Evolutionary conservation across 2,113 vertebrate genomes (phyloP), one percentile per base, ranked within the genome.

Genomic region (Alosa alosa): DNA sequence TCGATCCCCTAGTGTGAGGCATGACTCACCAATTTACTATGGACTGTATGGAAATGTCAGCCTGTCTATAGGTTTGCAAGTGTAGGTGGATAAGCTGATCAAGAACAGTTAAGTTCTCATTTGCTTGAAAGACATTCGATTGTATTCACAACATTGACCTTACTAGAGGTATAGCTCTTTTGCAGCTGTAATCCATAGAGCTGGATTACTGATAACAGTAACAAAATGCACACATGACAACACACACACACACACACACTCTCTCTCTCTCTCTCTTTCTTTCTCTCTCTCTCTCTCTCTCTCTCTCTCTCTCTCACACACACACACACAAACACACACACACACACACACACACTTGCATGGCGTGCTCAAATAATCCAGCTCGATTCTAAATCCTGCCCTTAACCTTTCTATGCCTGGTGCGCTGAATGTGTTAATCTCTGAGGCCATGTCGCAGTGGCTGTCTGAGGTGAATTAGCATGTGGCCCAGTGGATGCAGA

Each of bases 301-400:
- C 41, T 44, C 41, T 44, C 41, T 44, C 41, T 44, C 41, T 44
- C 41, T 44, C 41, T 44, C 41, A 31, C 31, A 31, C 31, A 31
- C 31, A 31, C 41, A 31, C 31, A 31, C 31, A 31, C 31, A 4
- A 1, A 6, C 72, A 13, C 36, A 39, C 72, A 78, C 31, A 31
- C 31, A 31, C 31, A 4, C 15, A 6, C 72, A 13, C 36, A 39
- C 72, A 78, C 72, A 78, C 68, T 75, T 75, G 5, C 31, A 39
- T 39, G 31, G 11, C 36, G 11, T 41, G 25, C 72, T 36, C 15
- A 11, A 39, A 36, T 78, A 78, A 78, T 36, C 72, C 72, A 78
- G 31, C 11, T 78, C 25, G 39, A 39, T 78, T 31, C 72, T 78
- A 78, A 78, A 78, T 78, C 72, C 72, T 78, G 72, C 72, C 72